phyloP scores from a whole-genome alignment of 2,797 vertebrate genomes.

The Clangula hyemalis region DNA sequence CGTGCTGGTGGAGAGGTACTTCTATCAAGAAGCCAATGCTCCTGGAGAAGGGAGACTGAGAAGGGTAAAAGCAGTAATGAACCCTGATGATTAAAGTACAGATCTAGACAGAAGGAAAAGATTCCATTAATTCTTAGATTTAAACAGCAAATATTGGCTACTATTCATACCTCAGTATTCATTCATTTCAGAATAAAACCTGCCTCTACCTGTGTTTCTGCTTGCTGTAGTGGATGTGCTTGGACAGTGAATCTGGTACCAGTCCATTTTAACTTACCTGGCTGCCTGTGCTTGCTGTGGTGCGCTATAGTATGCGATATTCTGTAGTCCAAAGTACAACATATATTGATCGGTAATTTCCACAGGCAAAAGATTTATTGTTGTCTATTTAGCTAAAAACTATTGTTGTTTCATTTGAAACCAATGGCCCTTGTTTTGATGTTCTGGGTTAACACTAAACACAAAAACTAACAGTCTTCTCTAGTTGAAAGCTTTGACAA shows the following conservation, averaged over 20 bases:
- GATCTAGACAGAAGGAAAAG: not conserved
- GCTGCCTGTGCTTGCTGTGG: not conserved
- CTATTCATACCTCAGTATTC: not conserved
- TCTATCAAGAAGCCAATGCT: not conserved
- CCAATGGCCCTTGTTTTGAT: not conserved
- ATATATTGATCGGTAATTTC: not conserved
- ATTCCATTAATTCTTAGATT: not conserved
- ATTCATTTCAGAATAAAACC: not conserved
- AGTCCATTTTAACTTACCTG: slow-evolving; percentile 29
- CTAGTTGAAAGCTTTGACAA: slow-evolving; percentile 53
- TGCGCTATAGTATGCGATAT: not conserved
- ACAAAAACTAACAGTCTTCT: slow-evolving; percentile 10
- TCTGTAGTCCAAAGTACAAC: not conserved
- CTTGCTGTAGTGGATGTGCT: not conserved
- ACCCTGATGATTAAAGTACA: not conserved
- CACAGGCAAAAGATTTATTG: not conserved
- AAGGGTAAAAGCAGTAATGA: not conserved
- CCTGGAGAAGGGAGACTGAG: not conserved
- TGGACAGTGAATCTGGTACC: not conserved
- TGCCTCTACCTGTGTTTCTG: not conserved
- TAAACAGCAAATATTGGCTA: not conserved
- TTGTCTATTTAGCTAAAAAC: not conserved
- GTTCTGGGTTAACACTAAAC: slow-evolving; percentile 24
- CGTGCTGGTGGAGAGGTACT: not conserved
- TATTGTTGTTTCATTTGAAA: not conserved